Base-by-base conservation (phyloP, 1,140 invertebrate species). In the Helicoverpa zea region DNA sequence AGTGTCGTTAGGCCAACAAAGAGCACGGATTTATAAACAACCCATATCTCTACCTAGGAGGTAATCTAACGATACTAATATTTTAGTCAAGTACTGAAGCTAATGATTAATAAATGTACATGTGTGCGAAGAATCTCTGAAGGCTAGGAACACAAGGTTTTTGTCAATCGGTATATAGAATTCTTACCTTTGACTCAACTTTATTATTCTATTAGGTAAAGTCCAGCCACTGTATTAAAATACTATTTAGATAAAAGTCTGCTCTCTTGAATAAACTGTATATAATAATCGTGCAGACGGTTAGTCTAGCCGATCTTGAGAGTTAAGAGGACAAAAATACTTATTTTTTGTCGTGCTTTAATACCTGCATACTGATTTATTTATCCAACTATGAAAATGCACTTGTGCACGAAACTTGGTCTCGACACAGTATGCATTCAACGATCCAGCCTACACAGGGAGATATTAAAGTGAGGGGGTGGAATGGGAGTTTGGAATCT, bases 401-500 rank as follows among this genome's bases (percentile, higher is more conserved):
- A 84, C 82, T 87, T 83, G 83, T 83, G 82, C 83, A 85, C 82
- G 82, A 82, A 87, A 83, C 83, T 84, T 84, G 68, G 73, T 82
- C 75, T 66, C 78, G 70, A 83, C 80, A 74, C 70, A 82, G 78
- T 72, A 75, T 82, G 80, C 77, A 81, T 83, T 81, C 81, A 79
- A 75, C 75, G 61, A 81, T 80, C 79, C 75, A 61, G 86, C 81
- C 81, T 85, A 83, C 80, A 78, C 35, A 64, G 85, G 81, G 81
- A 72, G 83, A 83, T 83, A 83, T 83, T 84, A 82, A 83, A 80
- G 81, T 79, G 75, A 52, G 77, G 74, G 79, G 68, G 47, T 72
- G 56, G 76, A 64, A 66, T 63, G 52, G 75, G 74, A n/a, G 75
- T 56, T 79, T 78, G 84, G 84, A 88, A 88, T 87, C 84, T 87